These are phyloP conservation scores for Hoplodrina blanda DNA, from an alignment of 2,888 invertebrate species.

Conservation along the genomic window DNA sequence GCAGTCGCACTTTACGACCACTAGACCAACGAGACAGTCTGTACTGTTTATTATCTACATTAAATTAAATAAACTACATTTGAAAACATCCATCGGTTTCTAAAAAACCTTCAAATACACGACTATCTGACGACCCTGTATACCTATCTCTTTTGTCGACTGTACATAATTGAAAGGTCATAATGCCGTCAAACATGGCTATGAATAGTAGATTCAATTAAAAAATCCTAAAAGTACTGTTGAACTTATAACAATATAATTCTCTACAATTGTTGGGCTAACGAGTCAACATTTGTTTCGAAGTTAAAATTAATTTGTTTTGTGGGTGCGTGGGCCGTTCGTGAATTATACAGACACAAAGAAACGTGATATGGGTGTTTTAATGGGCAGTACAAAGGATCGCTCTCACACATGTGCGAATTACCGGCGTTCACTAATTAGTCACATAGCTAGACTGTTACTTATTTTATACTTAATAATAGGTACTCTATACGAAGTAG, in stretches of 20 bases:
- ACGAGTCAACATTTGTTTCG: conserved; percentile 81
- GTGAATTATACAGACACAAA: conserved; percentile 76
- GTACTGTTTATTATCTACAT: too few relatives aligned
- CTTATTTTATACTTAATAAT: conserved; percentile 20
- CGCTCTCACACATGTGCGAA: conserved; percentile 74
- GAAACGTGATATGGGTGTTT: conserved; percentile 86
- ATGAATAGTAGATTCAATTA: conserved; percentile 59
- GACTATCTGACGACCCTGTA: too few relatives aligned
- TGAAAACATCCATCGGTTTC: too few relatives aligned
- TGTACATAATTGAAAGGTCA: conserved; percentile 42
- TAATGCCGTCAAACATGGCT: background rate
- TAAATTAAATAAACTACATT: too few relatives aligned
- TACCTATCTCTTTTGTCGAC: too few relatives aligned
- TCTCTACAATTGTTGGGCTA: conserved; percentile 74
- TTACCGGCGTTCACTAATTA: conserved; percentile 79
- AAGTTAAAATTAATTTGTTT: conserved; percentile 84
- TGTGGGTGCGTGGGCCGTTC: conserved; percentile 71
- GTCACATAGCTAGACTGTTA: conserved; percentile 60
- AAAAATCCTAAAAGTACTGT: conserved; percentile 60
- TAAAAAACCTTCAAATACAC: too few relatives aligned
- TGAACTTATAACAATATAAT: conserved; percentile 60
- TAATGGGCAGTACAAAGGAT: conserved; percentile 82
- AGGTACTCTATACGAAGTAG: too few relatives aligned
- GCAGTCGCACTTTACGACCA: too few relatives aligned
- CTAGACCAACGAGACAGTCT: too few relatives aligned